Base-by-base conservation (phyloP, 2,888 invertebrate species). In the Drosophila pseudotalamancana region DNA sequence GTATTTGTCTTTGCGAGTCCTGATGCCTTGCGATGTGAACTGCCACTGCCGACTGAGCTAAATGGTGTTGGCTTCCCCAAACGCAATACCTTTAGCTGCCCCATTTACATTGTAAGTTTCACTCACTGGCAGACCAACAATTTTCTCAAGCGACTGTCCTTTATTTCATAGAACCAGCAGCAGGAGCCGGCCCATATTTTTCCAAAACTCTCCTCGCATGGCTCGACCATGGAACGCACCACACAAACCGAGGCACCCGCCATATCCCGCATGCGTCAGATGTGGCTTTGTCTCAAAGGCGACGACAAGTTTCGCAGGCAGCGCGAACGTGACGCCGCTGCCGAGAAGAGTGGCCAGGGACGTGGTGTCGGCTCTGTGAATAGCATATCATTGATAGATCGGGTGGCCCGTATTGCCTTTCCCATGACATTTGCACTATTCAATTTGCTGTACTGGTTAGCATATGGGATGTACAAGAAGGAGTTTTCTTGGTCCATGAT, bases 391-490 rank as follows among this genome's bases (percentile, higher is more conserved):
- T 93, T 94, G 88, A 97, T 97, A 83, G 97, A 97, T 92, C 93
- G 95, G 78, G 94, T 95, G 0, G 96, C 97, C 0, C 93, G 97
- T 43, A 92, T 97, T 43, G 92, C 97, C 43, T 97, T 97, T 89
- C 98, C 98, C 2, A 94, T 96, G 9, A 96, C 97, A 0, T 98
- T 98, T 89, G 94, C 95, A 0, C 91, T 97, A 0, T 95, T 98
- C 68, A 98, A 98, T 90, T 92, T 98, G 50, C 94, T 96, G 88
- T 98, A 98, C 91, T 98, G 98, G 98, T 92, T 96, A 90, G 94
- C 95, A 31, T 97, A 97, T 90, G 95, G 95, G 12, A 94, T 95
- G 87, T 95, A 95, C 64, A 95, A 95, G 84, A 90, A 90, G 55
- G 90, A 90, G 60, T 90, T 90, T 48, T 83, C 89, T 16, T 90